Percentiles rank a stretch among this genome's conserved stretches.
Evolutionary conservation across 2,797 vertebrate genomes (phyloP).

Genomic region (Phylloscopus collybita): DNA sequence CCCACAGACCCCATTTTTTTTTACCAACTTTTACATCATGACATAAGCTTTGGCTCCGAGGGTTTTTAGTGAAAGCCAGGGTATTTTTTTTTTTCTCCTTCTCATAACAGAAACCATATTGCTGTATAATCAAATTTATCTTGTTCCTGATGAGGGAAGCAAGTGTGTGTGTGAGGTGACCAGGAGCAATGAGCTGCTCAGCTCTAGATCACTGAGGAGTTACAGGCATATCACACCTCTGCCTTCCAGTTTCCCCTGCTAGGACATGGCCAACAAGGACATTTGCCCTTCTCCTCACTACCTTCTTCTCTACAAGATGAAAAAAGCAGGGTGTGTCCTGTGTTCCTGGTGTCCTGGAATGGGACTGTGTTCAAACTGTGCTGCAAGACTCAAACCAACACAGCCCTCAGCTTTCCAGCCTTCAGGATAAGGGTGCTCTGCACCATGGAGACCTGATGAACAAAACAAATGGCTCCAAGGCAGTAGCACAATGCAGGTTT

Average conservation of each 20-base stretch:
- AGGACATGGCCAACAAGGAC: neutral
- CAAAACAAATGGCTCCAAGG: neutral
- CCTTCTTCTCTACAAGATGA: neutral
- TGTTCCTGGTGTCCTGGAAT: neutral
- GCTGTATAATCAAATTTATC: conserved; percentile 35
- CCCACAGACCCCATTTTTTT: neutral
- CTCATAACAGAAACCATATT: conserved; percentile 45
- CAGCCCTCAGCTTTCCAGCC: neutral
- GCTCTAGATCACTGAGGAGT: neutral
- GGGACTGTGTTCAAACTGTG: neutral
- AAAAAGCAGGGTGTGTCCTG: neutral
- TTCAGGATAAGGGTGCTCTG: neutral
- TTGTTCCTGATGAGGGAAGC: neutral
- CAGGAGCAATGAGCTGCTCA: neutral
- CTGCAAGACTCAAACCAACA: neutral
- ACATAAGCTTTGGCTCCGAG: conserved; percentile 18
- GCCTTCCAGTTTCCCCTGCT: neutral
- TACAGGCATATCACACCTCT: neutral
- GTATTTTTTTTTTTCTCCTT: conserved; percentile 24
- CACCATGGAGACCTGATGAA: neutral
- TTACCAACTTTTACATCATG: conserved; percentile 4
- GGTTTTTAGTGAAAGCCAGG: conserved; percentile 12
- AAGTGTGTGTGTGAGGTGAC: neutral
- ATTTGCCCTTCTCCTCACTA: neutral
- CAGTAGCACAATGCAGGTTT: neutral